phyloP scores from a whole-genome alignment of 2,888 invertebrate species.

The Heliconius ethilla region DNA sequence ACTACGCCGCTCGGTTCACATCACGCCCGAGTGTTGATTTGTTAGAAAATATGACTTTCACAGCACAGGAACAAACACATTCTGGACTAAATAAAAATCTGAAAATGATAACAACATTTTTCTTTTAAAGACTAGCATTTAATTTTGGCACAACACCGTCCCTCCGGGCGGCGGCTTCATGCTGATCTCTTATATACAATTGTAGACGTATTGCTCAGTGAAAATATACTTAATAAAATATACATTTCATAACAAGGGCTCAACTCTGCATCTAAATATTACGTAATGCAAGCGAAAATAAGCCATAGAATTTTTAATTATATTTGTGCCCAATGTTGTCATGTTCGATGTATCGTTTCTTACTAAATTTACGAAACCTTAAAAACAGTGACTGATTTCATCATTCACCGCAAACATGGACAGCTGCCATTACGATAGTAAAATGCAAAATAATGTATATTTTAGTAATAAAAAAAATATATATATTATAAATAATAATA shows the following conservation, averaged over 20 bases:
- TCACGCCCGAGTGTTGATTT: constrained; percentile 75
- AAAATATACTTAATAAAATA: constrained; percentile 56
- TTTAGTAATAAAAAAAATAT: constrained; percentile 68
- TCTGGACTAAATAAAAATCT: constrained; percentile 82
- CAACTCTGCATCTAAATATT: constrained; percentile 62
- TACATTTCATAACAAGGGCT: constrained; percentile 60
- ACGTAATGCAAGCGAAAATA: constrained; percentile 67
- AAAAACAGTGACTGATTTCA: constrained; percentile 66
- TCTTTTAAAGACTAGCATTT: constrained; percentile 78
- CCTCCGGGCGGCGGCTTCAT: constrained; percentile 71
- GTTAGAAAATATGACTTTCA: constrained; percentile 73
- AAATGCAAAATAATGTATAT: constrained; percentile 80
- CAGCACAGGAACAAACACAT: constrained; percentile 81
- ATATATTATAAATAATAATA: constrained; percentile 68
- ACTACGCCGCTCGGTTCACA: constrained; percentile 38
- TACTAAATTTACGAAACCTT: constrained; percentile 75
- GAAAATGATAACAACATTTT: constrained; percentile 81
- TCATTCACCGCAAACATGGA: constrained; percentile 71
- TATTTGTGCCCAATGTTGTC: constrained; percentile 82
- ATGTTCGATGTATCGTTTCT: constrained; percentile 81
- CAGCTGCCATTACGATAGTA: constrained; percentile 79
- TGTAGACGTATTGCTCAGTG: constrained; percentile 63
- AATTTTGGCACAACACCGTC: constrained; percentile 80
- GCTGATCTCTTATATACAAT: constrained; percentile 71
- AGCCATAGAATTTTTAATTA: constrained; percentile 68